A percentile compares a stretch with the other conserved stretches of the same genome.
phyloP scores from a whole-genome alignment of 1,140 invertebrate species.

The Oryzaephilus surinamensis region DNA sequence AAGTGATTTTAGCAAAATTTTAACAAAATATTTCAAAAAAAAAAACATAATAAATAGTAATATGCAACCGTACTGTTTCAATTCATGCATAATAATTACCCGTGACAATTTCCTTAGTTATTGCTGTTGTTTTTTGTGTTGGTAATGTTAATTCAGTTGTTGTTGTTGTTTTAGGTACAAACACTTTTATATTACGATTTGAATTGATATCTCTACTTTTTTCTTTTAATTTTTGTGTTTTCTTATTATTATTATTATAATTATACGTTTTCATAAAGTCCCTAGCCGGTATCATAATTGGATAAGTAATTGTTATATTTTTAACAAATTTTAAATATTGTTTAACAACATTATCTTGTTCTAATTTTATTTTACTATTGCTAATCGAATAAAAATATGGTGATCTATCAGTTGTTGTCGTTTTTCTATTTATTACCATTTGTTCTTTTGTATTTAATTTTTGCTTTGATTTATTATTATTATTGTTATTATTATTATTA shows the following conservation, averaged over 20 bases:
- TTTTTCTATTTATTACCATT: conserved; percentile 10
- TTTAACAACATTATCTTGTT: conserved; percentile 25
- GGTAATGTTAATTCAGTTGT: conserved; percentile 17
- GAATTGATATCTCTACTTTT: conserved; percentile 39
- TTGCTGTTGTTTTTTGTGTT: conserved; percentile 15
- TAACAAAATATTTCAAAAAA: background rate
- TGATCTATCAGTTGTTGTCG: conserved; percentile 20
- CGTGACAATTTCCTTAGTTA: conserved; percentile 15
- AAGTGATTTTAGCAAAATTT: too few species aligned
- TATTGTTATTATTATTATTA: too few species aligned
- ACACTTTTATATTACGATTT: conserved; percentile 29
- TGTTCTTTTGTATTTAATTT: conserved; percentile 4
- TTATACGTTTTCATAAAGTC: conserved; percentile 40
- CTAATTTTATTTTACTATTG: conserved; percentile 26
- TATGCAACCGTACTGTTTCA: conserved; percentile 5
- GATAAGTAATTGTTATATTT: conserved; percentile 62
- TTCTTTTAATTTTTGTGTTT: conserved; percentile 34
- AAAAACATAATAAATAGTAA: conserved; percentile 6
- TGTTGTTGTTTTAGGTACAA: conserved; percentile 22
- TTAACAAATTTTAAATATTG: conserved; percentile 34
- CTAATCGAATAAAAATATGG: conserved; percentile 31
- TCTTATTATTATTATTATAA: conserved; percentile 36
- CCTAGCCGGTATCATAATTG: conserved; percentile 49
- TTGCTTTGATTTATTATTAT: conserved; percentile 14
- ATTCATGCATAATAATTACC: conserved; percentile 22